Evolutionary conservation across 2,888 invertebrate species (phyloP), one percentile per base, ranked within the genome.

Genomic region (Meloe dianella): DNA sequence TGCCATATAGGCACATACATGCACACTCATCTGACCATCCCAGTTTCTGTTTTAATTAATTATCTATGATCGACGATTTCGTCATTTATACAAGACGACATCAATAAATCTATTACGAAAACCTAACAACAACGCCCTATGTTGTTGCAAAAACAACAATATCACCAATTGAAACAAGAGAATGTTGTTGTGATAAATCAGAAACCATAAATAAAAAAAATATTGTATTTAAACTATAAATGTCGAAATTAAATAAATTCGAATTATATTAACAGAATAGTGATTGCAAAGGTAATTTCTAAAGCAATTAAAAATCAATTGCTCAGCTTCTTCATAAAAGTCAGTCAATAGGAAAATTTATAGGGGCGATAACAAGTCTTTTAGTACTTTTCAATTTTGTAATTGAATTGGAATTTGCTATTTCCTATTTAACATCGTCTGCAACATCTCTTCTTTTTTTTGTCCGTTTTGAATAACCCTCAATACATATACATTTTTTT

Each of bases 271-370:
- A 3, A 2, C 2, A 20, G 29, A n/a, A 58, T 7, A 58, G 58
- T 29, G 12, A 35, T 30, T 58, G 57, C 30, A 30, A n/a, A 30
- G 12, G 58, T 58, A 35, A 58, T 29, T 30, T 58, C 57, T 32
- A 24, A 58, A 30, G 58, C 29, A 29, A 29, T 57, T 57, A 30
- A 32, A 57, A 57, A 30, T 17, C 57, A 58, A 58, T 58, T 58
- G 58, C 47, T 47, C 47, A 10, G 20, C 47, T 47, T 47, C 47
- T 47, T 20, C 47, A 47, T 47, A 47, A 47, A 47, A 47, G 47
- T 47, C 47, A 47, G 20, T 10, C 47, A 47, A 20, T 20, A 20
- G 12, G 47, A 47, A 20, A 47, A 47, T 47, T 47, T 47, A 47
- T 47, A 47, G 47, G 47, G 20, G 20, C 47, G 47, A 47, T 47